A percentile compares a stretch with the other conserved stretches of the same genome.
phyloP scores from a whole-genome alignment of 2,113 vertebrate genomes.

The Phasianus colchicus region DNA sequence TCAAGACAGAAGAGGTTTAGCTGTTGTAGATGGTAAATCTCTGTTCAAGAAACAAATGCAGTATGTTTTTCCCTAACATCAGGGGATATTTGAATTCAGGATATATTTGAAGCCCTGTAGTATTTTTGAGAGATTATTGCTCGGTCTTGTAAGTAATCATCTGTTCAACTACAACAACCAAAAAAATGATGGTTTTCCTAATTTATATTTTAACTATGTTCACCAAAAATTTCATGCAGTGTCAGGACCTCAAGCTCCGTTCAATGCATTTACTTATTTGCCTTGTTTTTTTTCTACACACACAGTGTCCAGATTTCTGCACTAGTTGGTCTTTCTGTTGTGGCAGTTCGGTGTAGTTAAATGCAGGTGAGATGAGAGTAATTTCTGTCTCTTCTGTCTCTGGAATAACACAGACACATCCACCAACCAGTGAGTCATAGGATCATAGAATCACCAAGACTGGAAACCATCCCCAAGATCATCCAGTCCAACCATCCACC shows the following conservation, averaged over 20 bases:
- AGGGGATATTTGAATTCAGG: background rate
- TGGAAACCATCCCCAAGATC: too few species aligned
- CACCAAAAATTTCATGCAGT: background rate
- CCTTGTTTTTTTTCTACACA: background rate
- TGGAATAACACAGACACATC: background rate
- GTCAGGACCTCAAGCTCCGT: background rate
- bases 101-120: background rate
- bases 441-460: too few species aligned
- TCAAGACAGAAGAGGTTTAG: background rate
- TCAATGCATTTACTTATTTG: background rate
- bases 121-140: background rate
- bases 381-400: background rate
- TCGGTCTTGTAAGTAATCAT: background rate
- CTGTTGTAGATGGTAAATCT: background rate
- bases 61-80: background rate
- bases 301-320: background rate
- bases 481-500: too few species aligned
- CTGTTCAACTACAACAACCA: background rate
- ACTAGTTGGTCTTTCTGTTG: background rate
- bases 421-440: background rate
- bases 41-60: background rate
- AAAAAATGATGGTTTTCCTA: background rate
- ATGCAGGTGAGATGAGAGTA: background rate
- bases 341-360: rapidly evolving
- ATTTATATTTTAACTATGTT: background rate